Percentiles rank a stretch among this genome's conserved stretches.
These are phyloP conservation scores for Trichomycterus rosablanca DNA, from an alignment of 2,113 vertebrate species.

Conservation along the genomic window DNA sequence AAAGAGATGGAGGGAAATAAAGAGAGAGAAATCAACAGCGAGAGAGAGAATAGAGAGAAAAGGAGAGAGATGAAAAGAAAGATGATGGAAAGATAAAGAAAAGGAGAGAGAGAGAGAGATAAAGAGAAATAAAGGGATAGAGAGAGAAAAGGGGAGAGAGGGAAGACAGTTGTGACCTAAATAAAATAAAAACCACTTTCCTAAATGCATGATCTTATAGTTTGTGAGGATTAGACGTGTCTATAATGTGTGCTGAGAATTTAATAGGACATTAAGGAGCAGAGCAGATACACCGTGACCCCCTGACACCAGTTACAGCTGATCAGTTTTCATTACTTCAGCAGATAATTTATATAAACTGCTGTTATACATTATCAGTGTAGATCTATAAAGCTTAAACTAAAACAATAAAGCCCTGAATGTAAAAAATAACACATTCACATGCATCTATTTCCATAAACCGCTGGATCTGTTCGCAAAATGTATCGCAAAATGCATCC, in stretches of 20 bases:
- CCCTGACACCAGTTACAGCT: constrained; percentile 19
- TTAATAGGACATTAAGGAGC: constrained; percentile 24
- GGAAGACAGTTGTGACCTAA: constrained; percentile 76
- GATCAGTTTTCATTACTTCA: constrained; percentile 18
- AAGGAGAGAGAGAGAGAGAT: too few species aligned
- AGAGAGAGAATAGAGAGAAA: constrained; percentile 37
- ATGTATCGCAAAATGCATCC: too few species aligned
- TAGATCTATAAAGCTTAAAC: neutral
- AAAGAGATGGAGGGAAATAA: constrained; percentile 34
- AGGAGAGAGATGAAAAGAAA: constrained; percentile 32
- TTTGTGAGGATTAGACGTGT: constrained; percentile 68
- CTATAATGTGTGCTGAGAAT: constrained; percentile 53
- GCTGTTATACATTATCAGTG: constrained; percentile 20
- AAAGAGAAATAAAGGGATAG: too few species aligned
- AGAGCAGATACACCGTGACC: neutral
- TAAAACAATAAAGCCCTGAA: constrained; percentile 17
- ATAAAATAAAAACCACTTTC: constrained; percentile 88
- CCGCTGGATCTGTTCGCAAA: too few species aligned
- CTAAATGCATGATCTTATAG: constrained; percentile 82
- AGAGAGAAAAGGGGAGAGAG: constrained; percentile 57
- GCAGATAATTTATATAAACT: constrained; percentile 17
- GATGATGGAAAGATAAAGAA: constrained; percentile 22
- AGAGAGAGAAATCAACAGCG: constrained; percentile 37
- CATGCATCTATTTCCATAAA: neutral
- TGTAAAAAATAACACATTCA: constrained; percentile 15